Conservation (phyloP, 1,140 invertebrate genomes). For the Limonius californicus region DNA sequence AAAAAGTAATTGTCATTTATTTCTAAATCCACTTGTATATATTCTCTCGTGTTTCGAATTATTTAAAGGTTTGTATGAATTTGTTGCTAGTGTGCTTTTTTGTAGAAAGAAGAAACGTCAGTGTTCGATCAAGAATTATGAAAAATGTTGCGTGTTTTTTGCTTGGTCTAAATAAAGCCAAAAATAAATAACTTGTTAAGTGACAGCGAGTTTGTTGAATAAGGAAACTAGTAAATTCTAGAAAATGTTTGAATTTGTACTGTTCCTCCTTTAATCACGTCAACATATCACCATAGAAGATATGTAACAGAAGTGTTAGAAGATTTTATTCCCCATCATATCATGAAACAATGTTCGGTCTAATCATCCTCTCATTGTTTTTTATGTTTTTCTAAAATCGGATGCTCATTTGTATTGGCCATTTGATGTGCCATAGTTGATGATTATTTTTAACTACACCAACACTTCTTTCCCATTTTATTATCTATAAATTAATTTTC, state of each 20-base stretch:
- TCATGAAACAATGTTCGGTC: no score
- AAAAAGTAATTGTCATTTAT: conserved; percentile 45
- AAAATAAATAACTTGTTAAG: conserved; percentile 8
- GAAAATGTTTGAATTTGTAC: not conserved
- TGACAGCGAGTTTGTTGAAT: not conserved
- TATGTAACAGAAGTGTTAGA: not conserved
- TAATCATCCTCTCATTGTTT: no score
- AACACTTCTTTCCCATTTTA: no score
- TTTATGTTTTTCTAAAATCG: no score
- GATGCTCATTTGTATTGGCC: no score
- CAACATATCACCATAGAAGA: not conserved
- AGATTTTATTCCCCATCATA: not conserved
- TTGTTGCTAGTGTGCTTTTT: conserved; percentile 1
- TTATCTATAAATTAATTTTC: no score
- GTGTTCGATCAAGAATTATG: not conserved
- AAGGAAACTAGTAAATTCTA: not conserved
- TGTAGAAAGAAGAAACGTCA: conserved; percentile 1
- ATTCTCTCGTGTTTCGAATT: conserved; percentile 1
- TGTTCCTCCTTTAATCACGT: not conserved
- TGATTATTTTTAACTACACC: no score
- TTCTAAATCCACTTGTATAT: not conserved
- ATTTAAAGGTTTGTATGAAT: not conserved
- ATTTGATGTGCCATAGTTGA: no score
- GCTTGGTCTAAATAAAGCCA: not conserved
- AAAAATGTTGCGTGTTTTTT: not conserved